phyloP scores from a whole-genome alignment of 2,113 vertebrate genomes.

The Motacilla tschutschensis region DNA sequence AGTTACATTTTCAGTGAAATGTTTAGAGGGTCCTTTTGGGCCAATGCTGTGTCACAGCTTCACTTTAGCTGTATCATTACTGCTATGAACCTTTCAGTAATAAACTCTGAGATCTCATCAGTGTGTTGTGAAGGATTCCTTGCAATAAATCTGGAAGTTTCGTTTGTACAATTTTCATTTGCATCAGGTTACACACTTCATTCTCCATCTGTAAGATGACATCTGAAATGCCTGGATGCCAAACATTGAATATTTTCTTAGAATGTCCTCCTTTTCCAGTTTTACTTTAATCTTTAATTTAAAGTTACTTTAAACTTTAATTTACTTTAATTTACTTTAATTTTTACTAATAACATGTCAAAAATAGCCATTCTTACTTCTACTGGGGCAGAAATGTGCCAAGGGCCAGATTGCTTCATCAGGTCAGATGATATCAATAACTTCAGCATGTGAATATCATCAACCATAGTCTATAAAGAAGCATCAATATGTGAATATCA shows the following conservation, averaged over 20 bases:
- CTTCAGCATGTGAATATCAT: background rate
- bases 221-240: background rate
- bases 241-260: background rate
- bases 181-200: background rate
- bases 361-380: background rate
- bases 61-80: background rate
- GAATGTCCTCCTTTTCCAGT: background rate
- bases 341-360: background rate
- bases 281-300: background rate
- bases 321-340: too few species aligned
- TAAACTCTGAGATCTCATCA: background rate
- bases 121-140: background rate
- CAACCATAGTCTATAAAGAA: background rate
- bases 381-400: background rate
- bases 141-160: background rate
- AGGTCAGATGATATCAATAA: background rate
- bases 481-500: background rate
- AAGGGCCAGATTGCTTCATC: background rate
- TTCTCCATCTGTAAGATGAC: background rate
- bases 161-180: background rate
- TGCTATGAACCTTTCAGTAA: background rate
- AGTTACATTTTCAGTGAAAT: background rate
- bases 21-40: background rate
- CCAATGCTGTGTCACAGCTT: background rate
- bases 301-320: too few species aligned